These are phyloP conservation scores for Troides helena DNA, from an alignment of 2,888 invertebrate genomes.

Conservation along the genomic window DNA sequence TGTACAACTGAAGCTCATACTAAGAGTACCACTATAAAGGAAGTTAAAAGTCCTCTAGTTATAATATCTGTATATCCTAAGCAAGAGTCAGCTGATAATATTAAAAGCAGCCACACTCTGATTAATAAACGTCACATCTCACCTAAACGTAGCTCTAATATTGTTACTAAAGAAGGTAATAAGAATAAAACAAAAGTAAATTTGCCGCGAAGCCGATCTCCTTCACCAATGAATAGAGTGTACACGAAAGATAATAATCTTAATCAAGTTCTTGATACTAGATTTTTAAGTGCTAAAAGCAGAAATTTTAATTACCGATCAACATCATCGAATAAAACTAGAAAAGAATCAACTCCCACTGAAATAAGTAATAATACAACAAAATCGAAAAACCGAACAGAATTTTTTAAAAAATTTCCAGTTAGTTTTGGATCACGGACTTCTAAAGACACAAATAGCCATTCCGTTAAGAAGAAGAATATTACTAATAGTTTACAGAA, in stretches of 20 bases:
- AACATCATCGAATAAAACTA: conserved; percentile 9
- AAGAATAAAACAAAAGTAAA: conserved; percentile 24
- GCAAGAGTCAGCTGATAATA: conserved; percentile 38
- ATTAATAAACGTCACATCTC: conserved; percentile 31
- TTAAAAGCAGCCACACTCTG: conserved; percentile 33
- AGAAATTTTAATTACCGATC: conserved; percentile 8
- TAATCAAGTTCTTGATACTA: conserved; percentile 30
- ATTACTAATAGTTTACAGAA: conserved; percentile 53
- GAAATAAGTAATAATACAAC: conserved; percentile 21
- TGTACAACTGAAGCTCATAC: conserved; percentile 30
- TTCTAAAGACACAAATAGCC: conserved; percentile 42
- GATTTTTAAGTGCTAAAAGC: conserved; percentile 25
- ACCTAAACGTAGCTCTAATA: conserved; percentile 5
- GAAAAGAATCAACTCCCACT: conserved; percentile 17
- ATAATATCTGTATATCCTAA: conserved; percentile 70
- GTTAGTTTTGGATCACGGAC: conserved; percentile 26
- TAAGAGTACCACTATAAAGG: conserved; percentile 36
- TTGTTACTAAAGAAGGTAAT: not conserved
- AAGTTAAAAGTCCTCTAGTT: conserved; percentile 55
- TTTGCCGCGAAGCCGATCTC: conserved; percentile 31
- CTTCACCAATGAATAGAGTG: conserved; percentile 32
- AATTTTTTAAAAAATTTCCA: conserved; percentile 27
- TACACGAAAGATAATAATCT: conserved; percentile 30
- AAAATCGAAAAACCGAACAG: conserved; percentile 27
- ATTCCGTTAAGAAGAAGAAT: conserved; percentile 49